A percentile compares a stretch with the other conserved stretches of the same genome.
Evolutionary conservation across 2,888 invertebrate genomes (phyloP).

Genomic region (Polietes domitor): DNA sequence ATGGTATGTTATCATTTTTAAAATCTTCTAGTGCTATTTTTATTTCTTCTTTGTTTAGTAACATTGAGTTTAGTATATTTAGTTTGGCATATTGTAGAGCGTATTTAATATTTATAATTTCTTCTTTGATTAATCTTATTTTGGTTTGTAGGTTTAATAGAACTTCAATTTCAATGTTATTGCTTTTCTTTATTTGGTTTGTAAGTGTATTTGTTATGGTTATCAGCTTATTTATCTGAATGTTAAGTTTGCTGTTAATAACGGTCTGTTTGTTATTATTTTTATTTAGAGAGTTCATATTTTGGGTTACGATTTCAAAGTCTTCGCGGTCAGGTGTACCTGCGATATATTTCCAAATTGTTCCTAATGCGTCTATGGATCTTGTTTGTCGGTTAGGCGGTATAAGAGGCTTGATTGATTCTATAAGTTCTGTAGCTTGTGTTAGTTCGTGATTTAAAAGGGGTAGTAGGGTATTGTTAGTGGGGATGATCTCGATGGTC

Average conservation of each 20-base stretch:
- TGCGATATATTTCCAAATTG: too few species aligned
- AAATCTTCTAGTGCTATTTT: not conserved
- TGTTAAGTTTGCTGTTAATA: not conserved
- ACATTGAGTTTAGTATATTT: not conserved
- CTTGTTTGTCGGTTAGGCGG: not conserved
- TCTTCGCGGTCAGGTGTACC: too few species aligned
- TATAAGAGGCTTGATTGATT: not conserved
- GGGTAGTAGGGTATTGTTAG: not conserved
- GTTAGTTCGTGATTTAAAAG: not conserved
- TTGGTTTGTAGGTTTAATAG: not conserved
- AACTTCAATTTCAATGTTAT: not conserved
- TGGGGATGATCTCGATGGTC: not conserved
- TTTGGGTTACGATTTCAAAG: too few species aligned
- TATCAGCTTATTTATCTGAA: not conserved
- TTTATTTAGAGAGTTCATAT: not conserved
- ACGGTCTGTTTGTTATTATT: not conserved
- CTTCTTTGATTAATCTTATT: too few species aligned
- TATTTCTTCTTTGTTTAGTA: not conserved
- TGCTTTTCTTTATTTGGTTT: not conserved
- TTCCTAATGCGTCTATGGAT: slow-evolving; percentile 3
- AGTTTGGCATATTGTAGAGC: not conserved
- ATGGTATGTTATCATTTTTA: slow-evolving; percentile 9
- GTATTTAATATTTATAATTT: not conserved
- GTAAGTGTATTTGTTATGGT: not conserved
- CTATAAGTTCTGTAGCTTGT: not conserved